Evolutionary conservation across 2,888 invertebrate species (phyloP).

Genomic region (Liodrosophila aerea): DNA sequence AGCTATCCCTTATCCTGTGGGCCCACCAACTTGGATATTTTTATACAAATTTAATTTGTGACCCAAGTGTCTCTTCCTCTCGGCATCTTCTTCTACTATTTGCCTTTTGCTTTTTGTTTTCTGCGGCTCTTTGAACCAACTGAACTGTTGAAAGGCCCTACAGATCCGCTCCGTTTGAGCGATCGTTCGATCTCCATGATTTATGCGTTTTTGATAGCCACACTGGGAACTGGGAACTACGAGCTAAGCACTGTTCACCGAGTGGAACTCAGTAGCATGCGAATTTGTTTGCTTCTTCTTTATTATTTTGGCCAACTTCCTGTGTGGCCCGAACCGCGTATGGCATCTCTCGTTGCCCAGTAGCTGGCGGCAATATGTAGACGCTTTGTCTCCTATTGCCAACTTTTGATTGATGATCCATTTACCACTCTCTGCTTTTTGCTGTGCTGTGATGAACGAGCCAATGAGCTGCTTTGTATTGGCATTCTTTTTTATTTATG

Average conservation of each 20-base stretch:
- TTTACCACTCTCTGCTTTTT: not conserved
- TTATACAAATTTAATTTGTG: slow-evolving; percentile 76
- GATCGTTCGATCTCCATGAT: slow-evolving; percentile 56
- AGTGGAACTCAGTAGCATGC: slow-evolving; percentile 45
- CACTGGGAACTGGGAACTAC: slow-evolving; percentile 22
- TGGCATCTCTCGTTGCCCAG: slow-evolving; percentile 35
- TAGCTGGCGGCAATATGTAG: slow-evolving; percentile 54
- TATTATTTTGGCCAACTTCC: slow-evolving; percentile 55
- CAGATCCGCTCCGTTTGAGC: slow-evolving; percentile 31
- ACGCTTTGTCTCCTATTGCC: slow-evolving; percentile 49
- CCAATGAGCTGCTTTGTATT: slow-evolving; percentile 18
- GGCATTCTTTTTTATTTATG: not conserved
- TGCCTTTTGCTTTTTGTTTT: slow-evolving; percentile 14
- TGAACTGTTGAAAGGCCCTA: slow-evolving; percentile 72
- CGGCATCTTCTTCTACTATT: slow-evolving; percentile 1
- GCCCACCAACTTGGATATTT: slow-evolving; percentile 78
- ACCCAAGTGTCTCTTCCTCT: slow-evolving; percentile 8
- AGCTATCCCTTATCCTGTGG: slow-evolving; percentile 28
- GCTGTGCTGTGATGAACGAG: slow-evolving; percentile 41
- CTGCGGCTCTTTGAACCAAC: slow-evolving; percentile 61
- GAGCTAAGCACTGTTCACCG: not conserved
- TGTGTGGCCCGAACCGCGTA: slow-evolving; percentile 54
- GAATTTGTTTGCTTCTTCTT: slow-evolving; percentile 37
- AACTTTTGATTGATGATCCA: slow-evolving; percentile 63
- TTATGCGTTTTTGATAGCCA: slow-evolving; percentile 76